These are phyloP conservation scores for Anneissia japonica DNA, from an alignment of 35 echinoderm and acorn worm species.

Conservation along the genomic window DNA sequence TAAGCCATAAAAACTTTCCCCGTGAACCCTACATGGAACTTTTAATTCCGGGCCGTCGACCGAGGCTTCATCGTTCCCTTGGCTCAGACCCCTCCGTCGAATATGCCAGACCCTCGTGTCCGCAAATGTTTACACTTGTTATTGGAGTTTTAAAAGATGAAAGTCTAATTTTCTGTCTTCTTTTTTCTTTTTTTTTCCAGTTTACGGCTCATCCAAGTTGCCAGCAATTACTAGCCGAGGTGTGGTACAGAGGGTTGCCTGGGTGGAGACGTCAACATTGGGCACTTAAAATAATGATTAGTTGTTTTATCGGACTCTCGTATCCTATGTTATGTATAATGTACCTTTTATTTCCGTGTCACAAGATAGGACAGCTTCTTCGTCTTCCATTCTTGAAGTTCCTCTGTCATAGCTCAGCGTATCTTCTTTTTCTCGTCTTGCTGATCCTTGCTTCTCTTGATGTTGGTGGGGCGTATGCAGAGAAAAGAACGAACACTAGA, in stretches of 20 bases:
- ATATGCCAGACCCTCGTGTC: no score
- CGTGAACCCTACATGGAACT: no score
- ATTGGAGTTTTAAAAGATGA: no score
- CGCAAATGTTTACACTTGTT: no score
- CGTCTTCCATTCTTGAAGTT: conserved; percentile 99
- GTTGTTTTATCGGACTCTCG: conserved; percentile 74
- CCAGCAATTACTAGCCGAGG: conserved; percentile 88
- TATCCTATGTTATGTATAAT: conserved; percentile 84
- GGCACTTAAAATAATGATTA: conserved; percentile 76
- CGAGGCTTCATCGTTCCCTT: no score
- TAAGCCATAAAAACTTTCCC: no score
- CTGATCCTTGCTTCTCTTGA: conserved; percentile 79
- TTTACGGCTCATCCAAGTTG: conserved; percentile 94
- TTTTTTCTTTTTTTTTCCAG: conserved; percentile 21
- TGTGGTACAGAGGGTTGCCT: conserved; percentile 87
- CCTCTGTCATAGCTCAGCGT: conserved; percentile 93
- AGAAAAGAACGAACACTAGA: conserved; percentile 14
- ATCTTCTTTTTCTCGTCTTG: conserved; percentile 71
- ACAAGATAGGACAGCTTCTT: conserved; percentile 70
- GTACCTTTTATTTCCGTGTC: conserved; percentile 74
- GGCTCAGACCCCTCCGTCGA: no score
- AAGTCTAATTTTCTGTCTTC: no score
- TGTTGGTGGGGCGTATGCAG: not conserved
- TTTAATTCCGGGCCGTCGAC: no score
- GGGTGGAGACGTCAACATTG: conserved; percentile 91